phyloP scores from a whole-genome alignment of 2,888 invertebrate genomes.

The Pristionchus mayeri region DNA sequence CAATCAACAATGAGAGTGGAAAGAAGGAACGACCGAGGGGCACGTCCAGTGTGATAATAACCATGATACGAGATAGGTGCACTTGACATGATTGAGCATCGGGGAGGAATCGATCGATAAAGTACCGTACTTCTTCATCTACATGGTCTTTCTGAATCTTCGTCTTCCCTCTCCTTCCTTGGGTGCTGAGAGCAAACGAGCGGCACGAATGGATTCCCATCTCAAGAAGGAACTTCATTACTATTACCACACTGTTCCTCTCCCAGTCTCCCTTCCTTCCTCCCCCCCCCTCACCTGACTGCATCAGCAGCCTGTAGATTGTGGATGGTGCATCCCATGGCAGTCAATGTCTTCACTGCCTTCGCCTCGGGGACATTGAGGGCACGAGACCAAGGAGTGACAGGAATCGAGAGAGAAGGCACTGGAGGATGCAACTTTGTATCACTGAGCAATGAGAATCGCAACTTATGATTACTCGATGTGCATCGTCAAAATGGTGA shows the following conservation, averaged over 20 bases:
- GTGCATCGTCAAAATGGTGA: too few relatives aligned
- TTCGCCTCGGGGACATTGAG: not conserved
- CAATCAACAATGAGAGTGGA: not conserved
- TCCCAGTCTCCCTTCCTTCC: not conserved
- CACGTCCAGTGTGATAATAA: not conserved
- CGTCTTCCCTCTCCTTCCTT: not conserved
- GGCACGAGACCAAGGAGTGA: conserved; percentile 3
- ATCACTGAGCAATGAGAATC: too few relatives aligned
- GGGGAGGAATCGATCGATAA: conserved; percentile 4
- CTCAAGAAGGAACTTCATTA: not conserved
- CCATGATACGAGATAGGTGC: not conserved
- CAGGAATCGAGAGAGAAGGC: not conserved
- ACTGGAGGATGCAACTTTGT: not conserved
- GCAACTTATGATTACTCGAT: too few relatives aligned
- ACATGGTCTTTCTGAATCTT: not conserved
- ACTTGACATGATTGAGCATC: too few relatives aligned
- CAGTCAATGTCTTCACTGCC: not conserved
- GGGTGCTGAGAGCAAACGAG: conserved; percentile 26
- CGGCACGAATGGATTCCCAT: conserved; percentile 1
- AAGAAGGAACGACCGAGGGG: not conserved
- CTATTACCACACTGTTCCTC: not conserved
- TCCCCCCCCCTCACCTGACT: not conserved
- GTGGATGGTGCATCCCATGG: conserved; percentile 11
- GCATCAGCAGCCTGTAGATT: conserved; percentile 15
- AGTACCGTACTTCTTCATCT: not conserved